phyloP scores from a whole-genome alignment of 2,113 vertebrate genomes.

The Engraulis encrasicolus region DNA sequence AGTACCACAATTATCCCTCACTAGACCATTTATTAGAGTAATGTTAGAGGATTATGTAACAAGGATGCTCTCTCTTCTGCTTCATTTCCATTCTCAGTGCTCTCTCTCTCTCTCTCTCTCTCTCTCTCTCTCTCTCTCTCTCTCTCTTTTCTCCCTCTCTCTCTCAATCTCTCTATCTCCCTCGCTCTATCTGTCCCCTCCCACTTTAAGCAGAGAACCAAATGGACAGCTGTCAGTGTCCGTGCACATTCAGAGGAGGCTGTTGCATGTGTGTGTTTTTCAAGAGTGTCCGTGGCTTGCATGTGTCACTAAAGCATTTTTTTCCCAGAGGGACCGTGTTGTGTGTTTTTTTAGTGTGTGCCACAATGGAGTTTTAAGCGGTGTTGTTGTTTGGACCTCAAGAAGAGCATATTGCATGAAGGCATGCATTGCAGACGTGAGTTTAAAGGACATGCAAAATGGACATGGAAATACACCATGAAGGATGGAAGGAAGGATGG shows the following conservation, averaged over 20 bases:
- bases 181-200: conserved; percentile 21
- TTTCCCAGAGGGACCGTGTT: no score
- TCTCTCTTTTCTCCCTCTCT: background rate
- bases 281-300: conserved; percentile 11
- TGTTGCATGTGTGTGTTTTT: background rate
- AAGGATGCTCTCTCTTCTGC: conserved; percentile 33
- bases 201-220: conserved; percentile 30
- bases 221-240: conserved; percentile 43
- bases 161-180: conserved; percentile 5
- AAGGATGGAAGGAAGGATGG: no score
- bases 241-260: conserved; percentile 13
- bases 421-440: background rate
- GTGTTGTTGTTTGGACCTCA: background rate
- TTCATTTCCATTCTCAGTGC: conserved; percentile 22
- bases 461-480: no score
- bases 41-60: conserved; percentile 85
- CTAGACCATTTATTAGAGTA: conserved; percentile 86
- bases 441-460: background rate
- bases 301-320: background rate
- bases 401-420: background rate
- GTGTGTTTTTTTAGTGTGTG: background rate
- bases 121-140: background rate
- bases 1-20: conserved; percentile 79
- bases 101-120: conserved; percentile 52
- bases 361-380: background rate